phyloP scores from a whole-genome alignment of 2,113 vertebrate genomes.

The Orthonyx spaldingii region DNA sequence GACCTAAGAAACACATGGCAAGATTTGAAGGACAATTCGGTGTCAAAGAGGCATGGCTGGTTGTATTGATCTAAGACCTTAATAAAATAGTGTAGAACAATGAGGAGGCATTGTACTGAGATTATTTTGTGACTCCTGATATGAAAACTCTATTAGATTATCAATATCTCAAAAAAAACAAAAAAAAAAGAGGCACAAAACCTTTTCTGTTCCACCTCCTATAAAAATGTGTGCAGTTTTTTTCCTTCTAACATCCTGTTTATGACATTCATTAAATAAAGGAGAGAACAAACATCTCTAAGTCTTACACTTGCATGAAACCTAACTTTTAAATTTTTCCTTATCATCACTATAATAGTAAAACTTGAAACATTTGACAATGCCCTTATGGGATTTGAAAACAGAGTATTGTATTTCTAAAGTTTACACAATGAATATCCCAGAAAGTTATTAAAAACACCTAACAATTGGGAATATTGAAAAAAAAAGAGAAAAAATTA shows the following conservation, averaged over 20 bases:
- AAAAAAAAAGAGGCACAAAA: no score
- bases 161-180: accelerated
- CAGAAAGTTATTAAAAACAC: not conserved
- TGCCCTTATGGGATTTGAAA: not conserved
- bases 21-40: not conserved
- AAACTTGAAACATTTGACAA: not conserved
- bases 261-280: not conserved
- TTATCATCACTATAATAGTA: not conserved
- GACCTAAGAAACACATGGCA: not conserved
- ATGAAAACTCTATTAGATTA: not conserved
- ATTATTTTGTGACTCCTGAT: not conserved
- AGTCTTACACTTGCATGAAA: not conserved
- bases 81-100: not conserved
- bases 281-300: not conserved
- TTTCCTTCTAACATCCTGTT: not conserved
- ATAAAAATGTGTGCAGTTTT: not conserved
- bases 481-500: not conserved
- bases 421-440: not conserved
- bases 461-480: not conserved
- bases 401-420: not conserved
- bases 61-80: not conserved
- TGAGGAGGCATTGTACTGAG: not conserved
- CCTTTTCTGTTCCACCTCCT: not conserved
- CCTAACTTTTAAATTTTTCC: not conserved
- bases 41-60: not conserved